Conservation (phyloP, 1,140 invertebrate genomes). For the Drosophila arizonae region DNA sequence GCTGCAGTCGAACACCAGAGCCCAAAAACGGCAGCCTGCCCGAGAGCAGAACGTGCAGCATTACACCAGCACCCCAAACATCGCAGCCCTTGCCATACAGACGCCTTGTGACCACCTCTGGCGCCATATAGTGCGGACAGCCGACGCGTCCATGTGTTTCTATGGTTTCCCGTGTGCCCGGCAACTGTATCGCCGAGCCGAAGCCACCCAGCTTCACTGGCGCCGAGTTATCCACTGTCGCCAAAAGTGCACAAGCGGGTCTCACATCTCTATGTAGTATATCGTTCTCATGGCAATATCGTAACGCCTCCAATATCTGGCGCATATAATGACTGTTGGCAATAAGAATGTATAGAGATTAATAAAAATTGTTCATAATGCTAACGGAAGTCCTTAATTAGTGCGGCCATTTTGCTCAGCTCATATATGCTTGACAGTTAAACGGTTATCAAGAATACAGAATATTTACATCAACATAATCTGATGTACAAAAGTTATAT, state of each 20-base stretch:
- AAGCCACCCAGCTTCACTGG: conserved; percentile 99
- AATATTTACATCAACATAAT: no score
- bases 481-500: no score
- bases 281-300: conserved; percentile 98
- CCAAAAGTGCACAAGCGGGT: conserved; percentile 96
- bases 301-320: conserved; percentile 96
- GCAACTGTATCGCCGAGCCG: conserved; percentile 96
- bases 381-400: no score
- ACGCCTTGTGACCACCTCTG: conserved; percentile 95
- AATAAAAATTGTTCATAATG: no score
- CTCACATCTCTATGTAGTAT: conserved; percentile 98
- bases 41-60: conserved; percentile 96
- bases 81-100: conserved; percentile 98
- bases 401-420: no score
- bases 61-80: conserved; percentile 97
- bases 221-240: conserved; percentile 98
- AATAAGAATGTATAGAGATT: conserved; percentile 52
- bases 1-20: conserved; percentile 94
- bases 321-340: conserved; percentile 96
- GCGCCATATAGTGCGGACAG: conserved; percentile 98
- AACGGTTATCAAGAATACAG: no score
- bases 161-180: conserved; percentile 89
- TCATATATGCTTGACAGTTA: no score
- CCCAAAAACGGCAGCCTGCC: conserved; percentile 97
- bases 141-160: conserved; percentile 92